phyloP scores from a whole-genome alignment of 2,888 invertebrate species.

The Tinea trinotella region DNA sequence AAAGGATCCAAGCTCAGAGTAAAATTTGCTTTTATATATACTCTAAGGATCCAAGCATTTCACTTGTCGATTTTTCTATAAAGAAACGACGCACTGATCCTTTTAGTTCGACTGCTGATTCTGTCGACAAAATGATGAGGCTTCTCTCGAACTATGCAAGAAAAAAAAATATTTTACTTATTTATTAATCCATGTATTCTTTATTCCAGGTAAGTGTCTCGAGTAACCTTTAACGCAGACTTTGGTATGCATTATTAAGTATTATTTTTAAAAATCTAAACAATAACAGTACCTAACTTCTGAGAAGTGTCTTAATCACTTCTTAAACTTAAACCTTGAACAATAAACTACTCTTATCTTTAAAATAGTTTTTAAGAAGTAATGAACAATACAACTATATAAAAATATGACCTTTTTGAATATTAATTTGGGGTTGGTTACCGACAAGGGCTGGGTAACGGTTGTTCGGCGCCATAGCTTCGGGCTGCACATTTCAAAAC shows the following conservation, averaged over 20 bases:
- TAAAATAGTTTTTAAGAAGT: neutral
- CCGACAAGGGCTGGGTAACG: constrained; percentile 5
- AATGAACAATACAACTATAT: neutral
- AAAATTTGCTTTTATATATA: too few relatives aligned
- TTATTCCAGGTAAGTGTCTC: neutral
- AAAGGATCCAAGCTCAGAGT: too few relatives aligned
- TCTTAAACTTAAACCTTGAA: neutral
- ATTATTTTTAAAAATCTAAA: neutral
- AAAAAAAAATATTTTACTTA: too few relatives aligned
- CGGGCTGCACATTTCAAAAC: too few relatives aligned
- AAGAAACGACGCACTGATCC: too few relatives aligned
- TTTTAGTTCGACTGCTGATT: too few relatives aligned
- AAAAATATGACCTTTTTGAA: neutral
- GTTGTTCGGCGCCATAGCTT: constrained; percentile 1
- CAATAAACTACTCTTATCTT: neutral
- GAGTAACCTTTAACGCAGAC: neutral
- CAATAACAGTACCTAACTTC: neutral
- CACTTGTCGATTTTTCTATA: too few relatives aligned
- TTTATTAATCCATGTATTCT: too few relatives aligned
- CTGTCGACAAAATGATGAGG: too few relatives aligned
- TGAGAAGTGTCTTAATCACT: neutral
- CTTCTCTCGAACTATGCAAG: too few relatives aligned
- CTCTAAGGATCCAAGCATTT: too few relatives aligned
- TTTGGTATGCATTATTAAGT: neutral
- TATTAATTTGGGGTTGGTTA: neutral